These are phyloP conservation scores for Pristionchus mayeri DNA, from an alignment of 2,888 invertebrate species.

Conservation along the genomic window DNA sequence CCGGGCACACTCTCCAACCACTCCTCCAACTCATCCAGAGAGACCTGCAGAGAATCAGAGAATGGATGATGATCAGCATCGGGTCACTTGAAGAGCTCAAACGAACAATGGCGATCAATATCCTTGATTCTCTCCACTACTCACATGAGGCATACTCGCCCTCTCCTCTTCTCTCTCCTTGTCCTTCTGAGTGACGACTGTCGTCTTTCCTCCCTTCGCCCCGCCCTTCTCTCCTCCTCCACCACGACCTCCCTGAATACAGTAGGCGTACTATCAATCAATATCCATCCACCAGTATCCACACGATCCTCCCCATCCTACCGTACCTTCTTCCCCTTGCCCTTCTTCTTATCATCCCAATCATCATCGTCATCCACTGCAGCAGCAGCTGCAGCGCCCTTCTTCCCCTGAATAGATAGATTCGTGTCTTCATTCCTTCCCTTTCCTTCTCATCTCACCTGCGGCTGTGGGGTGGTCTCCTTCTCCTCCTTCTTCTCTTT, in stretches of 20 bases:
- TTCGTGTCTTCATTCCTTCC: not conserved
- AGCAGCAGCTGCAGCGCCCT: not conserved
- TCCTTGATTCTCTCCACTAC: no score
- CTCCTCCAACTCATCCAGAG: slow-evolving; percentile 34
- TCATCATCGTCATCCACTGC: slow-evolving; percentile 45
- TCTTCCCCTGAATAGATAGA: slow-evolving; percentile 26
- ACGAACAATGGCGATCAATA: no score
- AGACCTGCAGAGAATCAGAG: not conserved
- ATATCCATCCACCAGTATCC: not conserved
- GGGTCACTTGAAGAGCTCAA: no score
- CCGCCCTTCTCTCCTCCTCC: slow-evolving; percentile 24
- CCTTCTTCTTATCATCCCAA: slow-evolving; percentile 49
- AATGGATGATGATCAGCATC: no score
- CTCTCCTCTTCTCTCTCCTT: slow-evolving; percentile 45
- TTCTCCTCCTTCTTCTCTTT: slow-evolving; percentile 46
- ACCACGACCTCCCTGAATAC: not conserved
- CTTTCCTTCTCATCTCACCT: not conserved
- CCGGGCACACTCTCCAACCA: slow-evolving; percentile 45
- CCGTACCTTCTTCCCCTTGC: slow-evolving; percentile 48
- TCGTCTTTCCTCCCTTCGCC: slow-evolving; percentile 15
- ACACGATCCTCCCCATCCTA: not conserved
- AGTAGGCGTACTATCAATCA: not conserved
- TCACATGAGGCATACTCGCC: slow-evolving; percentile 44
- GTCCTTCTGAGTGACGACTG: not conserved
- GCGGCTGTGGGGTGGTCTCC: not conserved